A percentile compares a stretch with the other conserved stretches of the same genome.
These are phyloP conservation scores for Dromiciops gliroides DNA, from an alignment of 2,113 vertebrate genomes.

Conservation along the genomic window DNA sequence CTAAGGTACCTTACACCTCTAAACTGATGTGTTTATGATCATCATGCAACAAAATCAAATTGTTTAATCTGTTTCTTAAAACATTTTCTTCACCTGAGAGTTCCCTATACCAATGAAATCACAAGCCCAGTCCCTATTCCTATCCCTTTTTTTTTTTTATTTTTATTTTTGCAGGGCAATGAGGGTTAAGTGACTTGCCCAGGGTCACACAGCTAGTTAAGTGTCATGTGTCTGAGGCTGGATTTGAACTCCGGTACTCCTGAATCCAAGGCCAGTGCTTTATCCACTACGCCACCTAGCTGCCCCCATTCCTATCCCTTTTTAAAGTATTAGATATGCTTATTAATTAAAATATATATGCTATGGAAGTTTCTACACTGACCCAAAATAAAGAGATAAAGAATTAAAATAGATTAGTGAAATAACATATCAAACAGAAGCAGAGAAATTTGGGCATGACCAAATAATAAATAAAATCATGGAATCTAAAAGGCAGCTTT, in stretches of 20 bases:
- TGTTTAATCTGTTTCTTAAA: conserved; percentile 40
- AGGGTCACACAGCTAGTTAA: too few species aligned
- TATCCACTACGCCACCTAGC: too few species aligned
- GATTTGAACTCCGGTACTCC: too few species aligned
- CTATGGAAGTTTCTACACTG: not conserved
- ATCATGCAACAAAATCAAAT: conserved; percentile 19
- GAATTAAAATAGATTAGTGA: conserved; percentile 38
- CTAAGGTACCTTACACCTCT: not conserved
- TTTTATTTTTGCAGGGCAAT: too few species aligned
- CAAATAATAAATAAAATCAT: conserved; percentile 34
- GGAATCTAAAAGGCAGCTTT: not conserved
- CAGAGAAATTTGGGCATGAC: conserved; percentile 5
- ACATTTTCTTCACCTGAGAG: not conserved
- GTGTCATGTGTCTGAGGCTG: too few species aligned
- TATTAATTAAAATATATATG: not conserved
- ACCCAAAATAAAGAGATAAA: conserved; percentile 12
- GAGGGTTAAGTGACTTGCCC: too few species aligned
- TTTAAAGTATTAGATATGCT: not conserved
- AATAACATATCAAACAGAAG: conserved; percentile 18
- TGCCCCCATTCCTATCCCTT: not conserved
- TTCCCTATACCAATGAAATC: not conserved
- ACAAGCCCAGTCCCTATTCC: not conserved
- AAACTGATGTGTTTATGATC: not conserved
- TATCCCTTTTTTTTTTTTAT: not conserved
- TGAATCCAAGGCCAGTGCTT: too few species aligned